Evolutionary conservation across 2,888 invertebrate genomes (phyloP), one percentile per base, ranked within the genome.

Genomic region (Conistra vaccinii): DNA sequence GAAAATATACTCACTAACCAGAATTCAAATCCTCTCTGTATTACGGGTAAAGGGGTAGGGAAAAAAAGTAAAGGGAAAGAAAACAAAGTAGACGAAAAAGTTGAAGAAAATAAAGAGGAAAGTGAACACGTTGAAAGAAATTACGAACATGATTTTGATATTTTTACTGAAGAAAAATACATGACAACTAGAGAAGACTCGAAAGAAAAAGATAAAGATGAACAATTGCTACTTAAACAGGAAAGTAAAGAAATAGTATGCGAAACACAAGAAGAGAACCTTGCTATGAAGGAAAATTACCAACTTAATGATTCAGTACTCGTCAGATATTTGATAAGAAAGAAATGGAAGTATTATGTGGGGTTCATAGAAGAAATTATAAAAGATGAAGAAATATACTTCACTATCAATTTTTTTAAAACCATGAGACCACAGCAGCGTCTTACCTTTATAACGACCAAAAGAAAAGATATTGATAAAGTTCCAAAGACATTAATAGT

Each of bases 281-380:
- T 53, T 53, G 53, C 53, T 53, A 53, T 53, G n/a, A 53, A n/a
- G n/a, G n/a, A 53, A 53, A n/a, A 53, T 12, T 53, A 53, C 53
- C n/a, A 53, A 53, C 14, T 53, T 14, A 14, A n/a, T 53, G 53
- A 53, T 53, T 53, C 53, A 53, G n/a, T 53, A 53, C 53, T 53
- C n/a, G n/a, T 53, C 45, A 39, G 35, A 5, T 35, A 35, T 35
- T 35, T 35, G 0, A 35, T 35, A 35, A 35, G 35, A 35, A 35
- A 35, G 4, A 35, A 35, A 35, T 35, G 35, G 5, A 35, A 35
- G 5, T 35, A 35, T 35, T 35, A 35, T 35, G 35, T 35, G 3
- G 4, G 35, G 35, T 35, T 35, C 35, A 35, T 35, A 35, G 35
- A 5, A 35, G 5, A 35, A 35, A 35, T 35, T 4, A 35, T 5